phyloP scores from a whole-genome alignment of 92 coral and sea anemone genomes.

The Pocillopora meandrina region DNA sequence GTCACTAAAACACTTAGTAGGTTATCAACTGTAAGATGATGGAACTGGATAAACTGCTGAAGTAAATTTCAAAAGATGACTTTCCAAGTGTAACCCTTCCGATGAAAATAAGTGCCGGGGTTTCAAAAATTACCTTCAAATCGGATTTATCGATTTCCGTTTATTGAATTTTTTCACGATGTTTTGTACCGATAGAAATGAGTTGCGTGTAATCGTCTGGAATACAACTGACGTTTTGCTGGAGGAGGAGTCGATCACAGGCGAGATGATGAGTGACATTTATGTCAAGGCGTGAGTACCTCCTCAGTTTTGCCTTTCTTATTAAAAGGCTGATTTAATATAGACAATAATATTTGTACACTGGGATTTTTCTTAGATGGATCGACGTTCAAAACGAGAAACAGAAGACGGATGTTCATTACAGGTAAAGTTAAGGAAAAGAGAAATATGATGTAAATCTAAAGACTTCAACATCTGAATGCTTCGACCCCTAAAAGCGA shows the following conservation, averaged over 20 bases:
- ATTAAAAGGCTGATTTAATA: neutral
- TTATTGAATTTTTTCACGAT: neutral
- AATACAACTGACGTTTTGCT: slow-evolving; percentile 87
- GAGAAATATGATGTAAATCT: neutral
- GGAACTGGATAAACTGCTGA: too few relatives aligned
- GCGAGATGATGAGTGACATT: slow-evolving; percentile 94
- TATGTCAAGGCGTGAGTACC: slow-evolving; percentile 88
- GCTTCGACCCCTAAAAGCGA: too few relatives aligned
- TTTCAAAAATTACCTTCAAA: too few relatives aligned
- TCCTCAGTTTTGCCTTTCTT: neutral
- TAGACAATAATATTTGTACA: neutral
- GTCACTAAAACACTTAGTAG: too few relatives aligned
- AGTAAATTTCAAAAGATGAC: too few relatives aligned
- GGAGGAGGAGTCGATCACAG: slow-evolving; percentile 93
- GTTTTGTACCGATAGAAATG: slow-evolving; percentile 51
- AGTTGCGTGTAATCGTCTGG: slow-evolving; percentile 87
- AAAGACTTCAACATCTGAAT: neutral
- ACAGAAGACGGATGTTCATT: slow-evolving; percentile 85
- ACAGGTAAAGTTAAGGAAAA: slow-evolving; percentile 47
- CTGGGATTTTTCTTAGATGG: slow-evolving; percentile 64
- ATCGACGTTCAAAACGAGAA: slow-evolving; percentile 70
- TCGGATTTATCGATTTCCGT: neutral
- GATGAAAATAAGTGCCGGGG: too few relatives aligned
- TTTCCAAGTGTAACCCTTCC: too few relatives aligned
- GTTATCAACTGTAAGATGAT: too few relatives aligned